phyloP scores from a whole-genome alignment of 1,140 invertebrate genomes.

The Homarus americanus region DNA sequence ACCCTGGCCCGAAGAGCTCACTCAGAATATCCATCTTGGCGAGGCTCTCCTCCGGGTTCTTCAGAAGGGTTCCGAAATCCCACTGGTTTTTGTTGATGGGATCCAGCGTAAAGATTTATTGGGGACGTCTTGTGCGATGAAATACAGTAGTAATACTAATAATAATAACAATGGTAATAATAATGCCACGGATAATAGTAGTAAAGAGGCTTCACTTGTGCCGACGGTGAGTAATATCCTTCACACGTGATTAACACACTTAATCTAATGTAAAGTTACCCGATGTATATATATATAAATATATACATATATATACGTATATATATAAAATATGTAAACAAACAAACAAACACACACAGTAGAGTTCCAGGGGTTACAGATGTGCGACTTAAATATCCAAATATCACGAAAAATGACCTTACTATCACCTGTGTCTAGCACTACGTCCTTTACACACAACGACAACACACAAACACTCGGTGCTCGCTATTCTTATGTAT shows the following conservation, averaged over 20 bases:
- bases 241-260: neutral
- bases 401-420: constrained; percentile 18
- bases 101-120: constrained; percentile 51
- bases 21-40: constrained; percentile 71
- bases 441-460: neutral
- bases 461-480: neutral
- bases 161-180: too few species aligned
- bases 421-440: constrained; percentile 16
- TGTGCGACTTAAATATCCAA: too few species aligned
- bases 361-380: neutral
- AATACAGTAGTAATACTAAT: neutral
- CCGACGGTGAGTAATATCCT: neutral
- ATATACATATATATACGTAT: too few species aligned
- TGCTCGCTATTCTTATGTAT: neutral
- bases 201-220: neutral
- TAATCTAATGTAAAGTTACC: neutral
- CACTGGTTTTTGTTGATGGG: constrained; percentile 53
- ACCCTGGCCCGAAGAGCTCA: constrained; percentile 70
- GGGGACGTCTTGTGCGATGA: neutral
- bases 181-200: too few species aligned
- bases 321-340: too few species aligned
- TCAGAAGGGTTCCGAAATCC: constrained; percentile 66
- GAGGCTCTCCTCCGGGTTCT: constrained; percentile 49
- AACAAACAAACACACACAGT: too few species aligned
- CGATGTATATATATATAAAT: neutral